Percentiles rank a stretch among this genome's conserved stretches.
phyloP scores from a whole-genome alignment of 2,113 vertebrate genomes.

The Colistium nudipinnis region DNA sequence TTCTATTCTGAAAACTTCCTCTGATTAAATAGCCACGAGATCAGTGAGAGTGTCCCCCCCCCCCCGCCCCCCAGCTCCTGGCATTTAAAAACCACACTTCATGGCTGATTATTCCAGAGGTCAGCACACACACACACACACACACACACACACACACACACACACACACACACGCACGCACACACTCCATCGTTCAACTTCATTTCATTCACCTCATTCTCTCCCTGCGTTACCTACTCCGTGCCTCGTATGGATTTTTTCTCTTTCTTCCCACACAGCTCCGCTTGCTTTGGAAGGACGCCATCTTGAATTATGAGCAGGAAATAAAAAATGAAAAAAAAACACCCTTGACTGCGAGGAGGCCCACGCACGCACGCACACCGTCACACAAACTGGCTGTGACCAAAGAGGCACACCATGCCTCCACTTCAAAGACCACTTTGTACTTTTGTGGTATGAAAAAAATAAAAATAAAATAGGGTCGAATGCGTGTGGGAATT shows the following conservation, averaged over 20 bases:
- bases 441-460: constrained; percentile 37
- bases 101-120: constrained; percentile 25
- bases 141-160: neutral
- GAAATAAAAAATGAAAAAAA: too few relatives aligned
- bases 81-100: constrained; percentile 19
- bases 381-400: neutral
- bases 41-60: constrained; percentile 12
- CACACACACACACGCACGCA: neutral
- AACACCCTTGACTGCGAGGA: constrained; percentile 53
- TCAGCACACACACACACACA: neutral
- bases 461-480: too few relatives aligned
- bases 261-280: constrained; percentile 26
- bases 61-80: constrained; percentile 19
- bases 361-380: neutral
- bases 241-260: constrained; percentile 7
- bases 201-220: constrained; percentile 9
- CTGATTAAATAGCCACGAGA: constrained; percentile 38
- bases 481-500: too few relatives aligned
- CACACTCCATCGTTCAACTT: neutral
- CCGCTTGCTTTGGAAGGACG: constrained; percentile 63
- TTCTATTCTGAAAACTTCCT: constrained; percentile 59
- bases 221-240: constrained; percentile 12
- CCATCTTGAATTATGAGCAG: constrained; percentile 67
- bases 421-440: constrained; percentile 44
- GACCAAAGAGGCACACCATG: constrained; percentile 36